Conservation (phyloP, 2,797 vertebrate species). For the Graptemys geographica region DNA sequence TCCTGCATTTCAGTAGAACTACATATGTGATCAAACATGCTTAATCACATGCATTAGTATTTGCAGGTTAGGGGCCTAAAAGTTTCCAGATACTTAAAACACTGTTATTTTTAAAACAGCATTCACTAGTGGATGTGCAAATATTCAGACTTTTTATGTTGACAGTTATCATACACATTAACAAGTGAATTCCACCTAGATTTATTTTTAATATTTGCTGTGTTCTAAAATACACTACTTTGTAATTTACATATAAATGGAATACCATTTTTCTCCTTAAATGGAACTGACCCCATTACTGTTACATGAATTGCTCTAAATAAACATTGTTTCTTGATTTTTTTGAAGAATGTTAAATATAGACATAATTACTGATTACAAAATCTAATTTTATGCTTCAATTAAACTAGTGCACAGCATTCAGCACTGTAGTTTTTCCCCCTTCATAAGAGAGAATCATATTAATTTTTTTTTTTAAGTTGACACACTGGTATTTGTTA, state of each 20-base stretch:
- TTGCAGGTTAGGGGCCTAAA: background rate
- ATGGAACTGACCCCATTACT: background rate
- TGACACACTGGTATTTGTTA: background rate
- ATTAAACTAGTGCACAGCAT: slow-evolving; percentile 8
- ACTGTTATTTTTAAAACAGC: background rate
- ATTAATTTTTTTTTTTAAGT: slow-evolving; percentile 34
- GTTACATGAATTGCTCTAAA: background rate
- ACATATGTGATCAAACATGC: background rate
- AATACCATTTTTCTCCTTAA: background rate
- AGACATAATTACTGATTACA: slow-evolving; percentile 31
- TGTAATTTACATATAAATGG: background rate
- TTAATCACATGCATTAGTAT: background rate
- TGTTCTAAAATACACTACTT: background rate
- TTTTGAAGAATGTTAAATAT: slow-evolving; percentile 25
- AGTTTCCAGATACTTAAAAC: background rate
- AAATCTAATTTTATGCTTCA: slow-evolving; percentile 64
- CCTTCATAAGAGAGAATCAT: background rate
- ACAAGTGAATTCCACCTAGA: background rate
- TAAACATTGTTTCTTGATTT: slow-evolving; percentile 13
- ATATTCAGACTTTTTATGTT: accelerated
- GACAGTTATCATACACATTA: background rate
- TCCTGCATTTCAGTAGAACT: background rate
- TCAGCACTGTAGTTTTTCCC: background rate
- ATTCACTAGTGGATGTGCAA: background rate
- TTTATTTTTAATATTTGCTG: background rate